A percentile compares a stretch with the other conserved stretches of the same genome.
Conservation (phyloP, 2,113 vertebrate genomes). For the Apistogramma diplotaenia region DNA sequence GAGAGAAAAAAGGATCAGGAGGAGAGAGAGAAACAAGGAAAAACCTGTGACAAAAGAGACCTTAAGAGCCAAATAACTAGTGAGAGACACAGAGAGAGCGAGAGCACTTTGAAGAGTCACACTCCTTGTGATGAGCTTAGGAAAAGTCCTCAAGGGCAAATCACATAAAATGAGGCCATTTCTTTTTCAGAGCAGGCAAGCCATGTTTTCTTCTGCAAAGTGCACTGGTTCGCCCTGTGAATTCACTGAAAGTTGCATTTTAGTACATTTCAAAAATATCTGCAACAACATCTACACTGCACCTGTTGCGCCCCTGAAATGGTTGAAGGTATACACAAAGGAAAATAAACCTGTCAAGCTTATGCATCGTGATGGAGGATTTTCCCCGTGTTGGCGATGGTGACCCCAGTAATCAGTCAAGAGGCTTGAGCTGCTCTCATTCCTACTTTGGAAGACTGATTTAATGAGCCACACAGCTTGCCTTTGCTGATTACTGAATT, state of each 20-base stretch:
- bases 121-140: conserved; percentile 60
- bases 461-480: conserved; percentile 5
- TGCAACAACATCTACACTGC: not conserved
- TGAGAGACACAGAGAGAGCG: not conserved
- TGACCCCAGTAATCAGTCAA: not conserved
- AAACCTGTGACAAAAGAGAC: not conserved
- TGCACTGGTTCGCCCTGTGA: not conserved
- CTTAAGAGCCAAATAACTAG: not conserved
- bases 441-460: conserved; percentile 9
- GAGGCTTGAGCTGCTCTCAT: not conserved
- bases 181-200: conserved; percentile 39
- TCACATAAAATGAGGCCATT: conserved; percentile 55
- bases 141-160: conserved; percentile 58
- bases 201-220: conserved; percentile 27
- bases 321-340: not conserved
- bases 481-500: not conserved
- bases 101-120: conserved; percentile 47
- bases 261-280: not conserved
- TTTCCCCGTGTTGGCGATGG: not conserved
- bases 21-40: not conserved
- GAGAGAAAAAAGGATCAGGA: not conserved
- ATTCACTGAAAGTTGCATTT: not conserved
- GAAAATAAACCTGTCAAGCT: no score
- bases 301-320: not conserved
- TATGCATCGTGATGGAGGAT: not conserved